phyloP scores from a whole-genome alignment of 2,888 invertebrate species.

The Chrysodeixis includens region DNA sequence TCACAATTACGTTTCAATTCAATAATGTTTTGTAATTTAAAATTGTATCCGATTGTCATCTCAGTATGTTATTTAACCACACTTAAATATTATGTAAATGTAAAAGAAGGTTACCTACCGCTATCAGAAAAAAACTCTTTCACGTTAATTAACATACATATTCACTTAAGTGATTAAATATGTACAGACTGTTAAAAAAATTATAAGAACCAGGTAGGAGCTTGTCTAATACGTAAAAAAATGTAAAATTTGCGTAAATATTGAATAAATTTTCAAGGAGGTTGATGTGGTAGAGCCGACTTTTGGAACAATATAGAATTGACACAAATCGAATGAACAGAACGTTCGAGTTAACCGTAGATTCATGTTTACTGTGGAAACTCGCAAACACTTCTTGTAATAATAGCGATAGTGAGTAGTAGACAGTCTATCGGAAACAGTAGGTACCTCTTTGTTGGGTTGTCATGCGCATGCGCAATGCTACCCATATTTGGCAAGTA shows the following conservation, averaged over 20 bases:
- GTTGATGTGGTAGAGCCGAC: background rate
- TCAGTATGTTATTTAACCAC: conserved; percentile 3
- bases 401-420: no score
- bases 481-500: conserved; percentile 40
- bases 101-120: conserved; percentile 2
- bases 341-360: background rate
- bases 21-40: background rate
- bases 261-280: background rate
- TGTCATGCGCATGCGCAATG: conserved; percentile 46
- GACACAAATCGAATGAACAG: background rate
- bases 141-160: no score
- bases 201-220: no score
- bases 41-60: background rate
- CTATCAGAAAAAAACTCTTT: background rate
- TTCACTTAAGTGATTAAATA: no score
- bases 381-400: background rate
- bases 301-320: background rate
- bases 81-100: background rate
- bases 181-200: no score
- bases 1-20: background rate
- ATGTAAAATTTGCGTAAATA: no score
- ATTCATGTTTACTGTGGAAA: background rate
- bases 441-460: conserved; percentile 38
- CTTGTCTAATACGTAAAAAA: no score
- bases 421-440: conserved; percentile 21